Base-by-base conservation (phyloP, 2,113 vertebrate genomes). In the Cnemophilus loriae region DNA sequence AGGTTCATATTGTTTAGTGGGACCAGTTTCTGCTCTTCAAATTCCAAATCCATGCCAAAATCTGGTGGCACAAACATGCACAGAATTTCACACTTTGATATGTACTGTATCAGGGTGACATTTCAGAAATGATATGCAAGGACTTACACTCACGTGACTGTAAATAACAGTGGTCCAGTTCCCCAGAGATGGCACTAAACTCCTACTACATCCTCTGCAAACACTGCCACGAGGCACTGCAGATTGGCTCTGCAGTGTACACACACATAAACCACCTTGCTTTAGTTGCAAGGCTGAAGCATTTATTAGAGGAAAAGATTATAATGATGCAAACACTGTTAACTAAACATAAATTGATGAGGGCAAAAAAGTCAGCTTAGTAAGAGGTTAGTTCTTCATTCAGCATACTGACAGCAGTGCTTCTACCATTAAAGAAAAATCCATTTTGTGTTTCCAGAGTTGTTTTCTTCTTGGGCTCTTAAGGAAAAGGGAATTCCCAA, bases 261-360 rank as follows among this genome's bases (percentile, higher is more conserved):
- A 93, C 88, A 93, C 55, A 80, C 13, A 90, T 11, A 84, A 96
- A 89, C 42, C 61, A 60, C 63, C 73, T 84, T 84, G 35, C 70
- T 84, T 67, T 37, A 65, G 71, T 56, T 87, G 64, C 84, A 94
- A 84, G 35, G 22, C 30, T 60, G 75, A 78, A 85, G 47, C 56
- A 55, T 88, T 94, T 84, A 75, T 87, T 94, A 84, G 68, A 96
- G 71, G 78, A 73, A 88, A 89, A 57, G 76, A 91, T 93, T 92
- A 84, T 74, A 93, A 91, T 33, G 75, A 55, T 47, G 52, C 44
- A 77, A 94, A 93, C 86, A 82, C 16, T 92, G 35, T 52, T 96
- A 96, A 84, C 71, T 79, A 87, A 95, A 79, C 32, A 82, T 28
- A 28, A 92, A 71, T 59, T 87, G 46, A 87, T 81, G 30, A 42